Base-by-base conservation (phyloP, 2,113 vertebrate genomes). In the Platichthys stellatus region DNA sequence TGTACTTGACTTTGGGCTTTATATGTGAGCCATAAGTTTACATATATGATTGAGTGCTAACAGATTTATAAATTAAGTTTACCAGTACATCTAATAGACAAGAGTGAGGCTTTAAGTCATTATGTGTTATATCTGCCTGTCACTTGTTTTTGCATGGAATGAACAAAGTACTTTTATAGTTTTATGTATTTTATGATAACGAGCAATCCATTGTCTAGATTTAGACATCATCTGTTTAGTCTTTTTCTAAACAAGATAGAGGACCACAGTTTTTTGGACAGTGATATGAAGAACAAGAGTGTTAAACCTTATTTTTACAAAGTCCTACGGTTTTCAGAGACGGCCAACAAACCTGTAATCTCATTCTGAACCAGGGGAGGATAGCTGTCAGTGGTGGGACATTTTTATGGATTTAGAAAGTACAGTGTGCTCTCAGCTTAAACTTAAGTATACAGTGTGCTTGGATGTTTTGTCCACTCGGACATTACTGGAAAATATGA, bases 1-100 rank as follows among this genome's bases (percentile, higher is more conserved):
- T 86, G 68, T 70, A 80, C 67, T 63, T 77, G 56, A 89, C 24
- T 77, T 78, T 87, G 81, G 89, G 78, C 79, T 82, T 86, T 76
- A 66, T 59, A 73, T 75, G 21, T 76, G 28, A 72, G 43, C 38
- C 7, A 4, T 26, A 69, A 56, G 69, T 76, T 61, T 69, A 45
- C 68, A 60, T 59, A 54, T 56, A 21, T 70, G 49, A 74, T 43
- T 53, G 45, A n/a, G 71, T 82, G 63, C 38, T 72, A 53, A 77
- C 64, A 61, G 28, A 66, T 86, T 67, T 21, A 26, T 60, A 20
- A 54, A n/a, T 59, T 35, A 40, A 51, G 35, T 71, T 53, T 28
- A 70, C 21, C 58, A 66, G 58, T 74, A 68, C 28, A 77, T 58
- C n/a, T 12, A 43, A 43, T 43, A 43, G 40, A 43, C 40, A 43